Percentiles rank a stretch among this genome's conserved stretches.
These are phyloP conservation scores for Grapholita molesta DNA, from an alignment of 1,140 invertebrate species.

Conservation along the genomic window DNA sequence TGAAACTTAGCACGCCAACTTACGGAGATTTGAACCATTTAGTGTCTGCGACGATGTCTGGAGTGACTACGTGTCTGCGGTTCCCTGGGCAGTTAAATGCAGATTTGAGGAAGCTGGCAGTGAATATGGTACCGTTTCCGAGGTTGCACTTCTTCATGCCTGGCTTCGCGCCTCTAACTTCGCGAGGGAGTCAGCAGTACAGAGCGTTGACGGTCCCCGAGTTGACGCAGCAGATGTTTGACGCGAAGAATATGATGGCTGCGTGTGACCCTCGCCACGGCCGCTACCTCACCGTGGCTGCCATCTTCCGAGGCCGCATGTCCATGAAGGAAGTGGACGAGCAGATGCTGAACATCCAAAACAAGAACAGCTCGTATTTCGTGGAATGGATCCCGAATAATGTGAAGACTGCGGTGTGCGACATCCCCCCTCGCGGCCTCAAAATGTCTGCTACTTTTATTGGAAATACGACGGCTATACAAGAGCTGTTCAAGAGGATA, in stretches of 20 bases:
- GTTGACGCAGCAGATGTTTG: conserved; percentile 97
- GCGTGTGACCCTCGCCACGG: conserved; percentile 90
- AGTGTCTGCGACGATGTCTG: conserved; percentile 61
- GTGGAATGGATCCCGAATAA: conserved; percentile 86
- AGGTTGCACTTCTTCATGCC: conserved; percentile 95
- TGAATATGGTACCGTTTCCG: conserved; percentile 91
- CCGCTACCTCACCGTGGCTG: conserved; percentile 86
- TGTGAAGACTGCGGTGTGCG: conserved; percentile 79
- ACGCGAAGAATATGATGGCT: conserved; percentile 81
- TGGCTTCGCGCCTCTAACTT: conserved; percentile 92
- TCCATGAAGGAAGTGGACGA: conserved; percentile 85
- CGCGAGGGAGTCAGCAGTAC: conserved; percentile 88
- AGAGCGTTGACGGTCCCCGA: conserved; percentile 88
- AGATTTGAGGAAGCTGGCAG: background rate
- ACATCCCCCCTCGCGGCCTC: conserved; percentile 80
- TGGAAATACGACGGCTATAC: conserved; percentile 80
- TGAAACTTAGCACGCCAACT: conserved; percentile 85
- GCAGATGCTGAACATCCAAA: conserved; percentile 79
- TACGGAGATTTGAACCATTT: conserved; percentile 86
- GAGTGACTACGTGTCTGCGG: background rate
- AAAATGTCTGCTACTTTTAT: conserved; percentile 84
- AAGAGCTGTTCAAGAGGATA: conserved; percentile 81
- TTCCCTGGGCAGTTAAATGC: background rate
- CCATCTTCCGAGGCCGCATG: conserved; percentile 89
- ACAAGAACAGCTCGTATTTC: conserved; percentile 84